Conservation (phyloP, 2,797 vertebrate genomes). For the Peromyscus melanophrys region DNA sequence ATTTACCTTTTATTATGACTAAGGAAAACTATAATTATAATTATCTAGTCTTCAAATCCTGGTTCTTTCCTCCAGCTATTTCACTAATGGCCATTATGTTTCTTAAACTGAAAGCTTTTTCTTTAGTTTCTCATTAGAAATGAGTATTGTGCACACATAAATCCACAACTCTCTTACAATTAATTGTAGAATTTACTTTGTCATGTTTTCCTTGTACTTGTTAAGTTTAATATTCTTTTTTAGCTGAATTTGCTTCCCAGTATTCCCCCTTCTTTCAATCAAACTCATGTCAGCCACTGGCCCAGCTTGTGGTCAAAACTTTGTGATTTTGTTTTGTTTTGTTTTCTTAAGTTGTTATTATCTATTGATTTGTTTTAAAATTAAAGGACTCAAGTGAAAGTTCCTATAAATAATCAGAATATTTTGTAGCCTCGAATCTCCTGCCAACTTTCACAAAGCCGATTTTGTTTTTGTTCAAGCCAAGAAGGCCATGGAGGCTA, state of each 20-base stretch:
- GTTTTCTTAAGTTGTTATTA: neutral
- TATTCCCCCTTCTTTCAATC: neutral
- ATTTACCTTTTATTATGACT: too few species aligned
- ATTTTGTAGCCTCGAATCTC: neutral
- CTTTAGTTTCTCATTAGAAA: neutral
- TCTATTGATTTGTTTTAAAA: neutral
- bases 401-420: neutral
- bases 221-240: neutral
- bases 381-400: neutral
- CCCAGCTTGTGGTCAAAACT: neutral
- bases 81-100: neutral
- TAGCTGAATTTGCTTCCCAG: neutral
- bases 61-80: neutral
- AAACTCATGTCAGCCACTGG: neutral
- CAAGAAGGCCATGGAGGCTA: neutral
- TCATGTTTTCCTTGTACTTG: neutral
- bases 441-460: neutral
- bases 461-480: neutral
- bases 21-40: too few species aligned
- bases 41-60: neutral
- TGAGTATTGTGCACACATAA: neutral
- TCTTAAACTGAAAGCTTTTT: neutral
- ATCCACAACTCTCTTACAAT: too few species aligned
- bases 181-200: too few species aligned
- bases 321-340: neutral